Percentiles rank a stretch among this genome's conserved stretches.
These are phyloP conservation scores for Endomychus coccineus DNA, from an alignment of 2,888 invertebrate species.

Conservation along the genomic window DNA sequence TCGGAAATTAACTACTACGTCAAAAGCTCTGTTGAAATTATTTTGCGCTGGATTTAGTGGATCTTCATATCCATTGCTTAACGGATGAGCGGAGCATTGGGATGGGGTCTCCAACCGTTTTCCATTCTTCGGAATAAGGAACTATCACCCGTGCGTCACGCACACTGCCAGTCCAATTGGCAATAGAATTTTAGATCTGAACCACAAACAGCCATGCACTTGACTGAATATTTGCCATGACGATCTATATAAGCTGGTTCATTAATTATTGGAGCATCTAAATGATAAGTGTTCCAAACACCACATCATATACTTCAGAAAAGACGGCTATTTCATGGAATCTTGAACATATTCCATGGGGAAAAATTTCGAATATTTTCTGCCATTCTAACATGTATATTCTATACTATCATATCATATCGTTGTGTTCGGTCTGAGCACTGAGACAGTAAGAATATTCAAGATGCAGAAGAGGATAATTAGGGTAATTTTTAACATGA, in stretches of 20 bases:
- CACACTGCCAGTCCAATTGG: constrained; percentile 22
- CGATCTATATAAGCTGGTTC: constrained; percentile 25
- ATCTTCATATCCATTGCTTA: constrained; percentile 17
- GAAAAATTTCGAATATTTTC: too few species aligned
- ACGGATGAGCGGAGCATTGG: constrained; percentile 17
- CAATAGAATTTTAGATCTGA: constrained; percentile 21
- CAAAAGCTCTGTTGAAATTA: constrained; percentile 18
- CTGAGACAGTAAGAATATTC: too few species aligned
- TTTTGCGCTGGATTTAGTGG: constrained; percentile 15
- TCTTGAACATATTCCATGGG: too few species aligned
- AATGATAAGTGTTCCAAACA: constrained; percentile 20
- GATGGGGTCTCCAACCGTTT: constrained; percentile 20
- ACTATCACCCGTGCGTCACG: constrained; percentile 22
- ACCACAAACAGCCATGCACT: constrained; percentile 22
- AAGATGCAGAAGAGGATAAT: too few species aligned
- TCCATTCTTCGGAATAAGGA: constrained; percentile 17
- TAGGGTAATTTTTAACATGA: too few species aligned
- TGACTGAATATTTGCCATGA: constrained; percentile 25
- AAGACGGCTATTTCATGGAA: constrained; percentile 17
- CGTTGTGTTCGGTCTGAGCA: too few species aligned
- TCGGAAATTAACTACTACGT: too few species aligned
- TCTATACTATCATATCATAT: too few species aligned
- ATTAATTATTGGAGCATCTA: constrained; percentile 20
- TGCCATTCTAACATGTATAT: too few species aligned
- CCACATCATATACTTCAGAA: constrained; percentile 20